Conservation (phyloP, 1,140 invertebrate genomes). For the Cyphomyrmex costatus region DNA sequence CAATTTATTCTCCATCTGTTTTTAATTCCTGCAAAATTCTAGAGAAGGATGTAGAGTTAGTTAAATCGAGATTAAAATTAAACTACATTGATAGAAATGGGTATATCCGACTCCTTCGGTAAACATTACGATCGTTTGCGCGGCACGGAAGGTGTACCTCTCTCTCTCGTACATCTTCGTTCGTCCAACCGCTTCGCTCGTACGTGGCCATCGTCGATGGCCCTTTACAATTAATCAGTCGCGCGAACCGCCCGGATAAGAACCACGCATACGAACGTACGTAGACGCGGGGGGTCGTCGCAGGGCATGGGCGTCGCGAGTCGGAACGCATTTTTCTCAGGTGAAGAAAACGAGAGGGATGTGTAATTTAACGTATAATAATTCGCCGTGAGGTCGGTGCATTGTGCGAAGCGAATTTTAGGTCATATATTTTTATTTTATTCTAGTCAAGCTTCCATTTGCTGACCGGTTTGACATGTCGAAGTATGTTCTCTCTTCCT, state of each 20-base stretch:
- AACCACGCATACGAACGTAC: background rate
- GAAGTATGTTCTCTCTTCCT: background rate
- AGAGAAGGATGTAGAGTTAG: too few species aligned
- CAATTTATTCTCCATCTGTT: too few species aligned
- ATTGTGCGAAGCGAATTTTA: background rate
- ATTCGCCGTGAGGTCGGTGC: background rate
- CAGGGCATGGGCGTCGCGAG: conserved; percentile 2
- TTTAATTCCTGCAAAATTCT: too few species aligned
- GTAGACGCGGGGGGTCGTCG: background rate
- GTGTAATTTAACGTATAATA: background rate
- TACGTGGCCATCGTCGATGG: conserved; percentile 73
- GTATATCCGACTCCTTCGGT: too few species aligned
- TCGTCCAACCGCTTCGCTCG: conserved; percentile 33
- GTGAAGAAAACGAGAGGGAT: background rate
- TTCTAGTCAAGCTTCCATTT: conserved; percentile 18
- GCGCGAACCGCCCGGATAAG: conserved; percentile 38
- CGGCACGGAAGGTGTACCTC: conserved; percentile 17
- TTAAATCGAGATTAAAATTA: too few species aligned
- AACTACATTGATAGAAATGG: too few species aligned
- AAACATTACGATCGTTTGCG: conserved; percentile 15
- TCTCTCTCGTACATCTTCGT: conserved; percentile 44
- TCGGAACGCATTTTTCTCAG: background rate
- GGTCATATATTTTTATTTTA: background rate
- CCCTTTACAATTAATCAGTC: conserved; percentile 57
- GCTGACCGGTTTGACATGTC: background rate